Percentiles rank a stretch among this genome's conserved stretches.
phyloP scores from a whole-genome alignment of 37 sponge, comb jelly and placozoan species.

The Cliona cf. orientalis region DNA sequence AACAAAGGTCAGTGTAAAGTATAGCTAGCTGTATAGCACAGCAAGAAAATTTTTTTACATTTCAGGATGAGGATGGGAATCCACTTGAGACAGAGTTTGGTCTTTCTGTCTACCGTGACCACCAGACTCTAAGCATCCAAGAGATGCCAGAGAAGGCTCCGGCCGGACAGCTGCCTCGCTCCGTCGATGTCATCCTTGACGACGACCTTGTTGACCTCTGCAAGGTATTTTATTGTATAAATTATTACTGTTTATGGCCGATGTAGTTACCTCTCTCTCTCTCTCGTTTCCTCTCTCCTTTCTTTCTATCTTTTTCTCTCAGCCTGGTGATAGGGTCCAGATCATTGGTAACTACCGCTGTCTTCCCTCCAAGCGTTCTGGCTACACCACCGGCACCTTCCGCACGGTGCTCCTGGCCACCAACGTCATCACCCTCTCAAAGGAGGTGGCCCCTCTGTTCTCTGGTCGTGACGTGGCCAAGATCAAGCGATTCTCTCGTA shows the following conservation, averaged over 20 bases:
- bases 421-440: slow-evolving; percentile 76
- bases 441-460: slow-evolving; percentile 85
- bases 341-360: slow-evolving; percentile 92
- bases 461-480: slow-evolving; percentile 81
- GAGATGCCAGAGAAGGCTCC: slow-evolving; percentile 99
- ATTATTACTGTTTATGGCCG: neutral
- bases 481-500: slow-evolving; percentile 77
- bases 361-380: slow-evolving; percentile 86
- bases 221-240: slow-evolving; percentile 71
- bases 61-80: slow-evolving; percentile 94
- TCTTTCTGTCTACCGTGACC: slow-evolving; percentile 88
- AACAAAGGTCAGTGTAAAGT: slow-evolving; percentile 66
- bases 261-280: neutral
- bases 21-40: neutral
- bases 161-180: slow-evolving; percentile 97
- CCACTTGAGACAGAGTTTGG: slow-evolving; percentile 99
- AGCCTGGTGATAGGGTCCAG: slow-evolving; percentile 94
- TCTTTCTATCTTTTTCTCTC: neutral
- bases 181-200: slow-evolving; percentile 91
- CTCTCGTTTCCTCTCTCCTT: neutral
- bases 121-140: slow-evolving; percentile 96
- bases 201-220: slow-evolving; percentile 94
- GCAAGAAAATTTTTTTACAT: neutral
- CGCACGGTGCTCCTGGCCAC: slow-evolving; percentile 88
- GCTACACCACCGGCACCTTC: slow-evolving; percentile 94